Base-by-base conservation (phyloP, 2,113 vertebrate genomes). In the Colaptes auratus region DNA sequence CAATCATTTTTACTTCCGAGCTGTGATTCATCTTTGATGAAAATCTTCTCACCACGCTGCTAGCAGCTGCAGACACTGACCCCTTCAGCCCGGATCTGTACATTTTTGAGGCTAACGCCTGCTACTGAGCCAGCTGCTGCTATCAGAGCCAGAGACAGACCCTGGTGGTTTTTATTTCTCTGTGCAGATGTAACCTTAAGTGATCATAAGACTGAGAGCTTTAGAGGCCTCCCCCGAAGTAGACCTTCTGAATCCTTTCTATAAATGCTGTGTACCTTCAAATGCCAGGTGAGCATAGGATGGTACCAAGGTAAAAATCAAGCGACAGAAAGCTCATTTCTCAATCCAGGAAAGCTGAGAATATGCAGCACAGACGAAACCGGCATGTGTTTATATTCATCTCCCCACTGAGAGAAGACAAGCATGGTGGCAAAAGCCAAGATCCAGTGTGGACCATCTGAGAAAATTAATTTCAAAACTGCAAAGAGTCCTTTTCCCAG, bases 401-500 rank as follows among this genome's bases (percentile, higher is more conserved):
- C 20, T 90, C 27, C 56, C 53, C 50, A 53, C 39, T 65, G 46
- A 89, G 67, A 64, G 76, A 30, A 90, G 50, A 76, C 35, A 81
- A 86, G 24, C 30, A n/a, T 31, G 7, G 25, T 21, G 65, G 67
- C 71, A 91, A 81, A 88, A 85, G 42, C 36, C 36, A 80, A 70
- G 56, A 76, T 59, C 18, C n/a, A 71, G 53, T 55, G 60, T 72
- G 39, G 74, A 67, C 30, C 24, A 73, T 70, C 64, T 70, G 35
- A 95, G 73, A 92, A 85, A 76, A 89, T 21, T 31, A 0, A 59
- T 73, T 88, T 89, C 78, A 78, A 70, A 91, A 86, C 10, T 56
- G 58, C 42, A 66, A 95, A 88, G 73, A 91, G 63, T 76, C 52
- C 28, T 83, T 82, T 91, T 88, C 79, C 70, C 59, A 60, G 65